These are phyloP conservation scores for Muscicapa comitata DNA, from an alignment of 2,797 vertebrate species.

Conservation along the genomic window DNA sequence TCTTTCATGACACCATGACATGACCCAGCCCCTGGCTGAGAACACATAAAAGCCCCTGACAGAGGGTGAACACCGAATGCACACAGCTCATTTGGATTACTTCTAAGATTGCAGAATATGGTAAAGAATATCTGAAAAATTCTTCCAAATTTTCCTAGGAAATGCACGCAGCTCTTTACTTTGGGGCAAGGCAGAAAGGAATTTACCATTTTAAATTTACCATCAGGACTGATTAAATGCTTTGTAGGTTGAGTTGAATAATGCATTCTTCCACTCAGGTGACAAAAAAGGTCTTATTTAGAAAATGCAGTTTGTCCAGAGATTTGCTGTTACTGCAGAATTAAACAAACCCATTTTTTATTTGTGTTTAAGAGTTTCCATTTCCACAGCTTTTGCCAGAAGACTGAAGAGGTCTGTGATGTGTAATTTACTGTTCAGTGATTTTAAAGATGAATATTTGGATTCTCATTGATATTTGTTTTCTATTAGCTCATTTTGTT, in stretches of 20 bases:
- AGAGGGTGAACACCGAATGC: background rate
- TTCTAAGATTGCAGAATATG: constrained; percentile 14
- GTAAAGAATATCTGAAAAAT: background rate
- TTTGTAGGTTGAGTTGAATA: background rate
- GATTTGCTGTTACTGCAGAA: background rate
- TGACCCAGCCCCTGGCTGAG: background rate
- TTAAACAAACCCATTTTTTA: constrained; percentile 28
- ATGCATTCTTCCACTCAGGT: background rate
- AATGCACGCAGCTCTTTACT: background rate
- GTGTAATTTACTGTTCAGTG: constrained; percentile 14
- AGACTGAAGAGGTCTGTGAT: background rate
- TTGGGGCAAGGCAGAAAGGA: background rate
- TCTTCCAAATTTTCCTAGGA: background rate
- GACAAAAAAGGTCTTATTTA: background rate
- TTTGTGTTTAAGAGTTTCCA: background rate
- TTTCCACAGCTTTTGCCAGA: constrained; percentile 22
- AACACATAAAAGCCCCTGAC: background rate
- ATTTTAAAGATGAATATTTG: constrained; percentile 46
- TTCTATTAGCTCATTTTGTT: constrained; percentile 33
- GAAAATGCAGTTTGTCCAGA: background rate
- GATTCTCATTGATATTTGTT: constrained; percentile 24
- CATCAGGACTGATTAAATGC: background rate
- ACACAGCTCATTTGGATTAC: background rate
- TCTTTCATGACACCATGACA: background rate
- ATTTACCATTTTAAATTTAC: background rate